Conservation (phyloP, 37 sponge, comb jelly and placozoan species). For the Bolinopsis microptera region DNA sequence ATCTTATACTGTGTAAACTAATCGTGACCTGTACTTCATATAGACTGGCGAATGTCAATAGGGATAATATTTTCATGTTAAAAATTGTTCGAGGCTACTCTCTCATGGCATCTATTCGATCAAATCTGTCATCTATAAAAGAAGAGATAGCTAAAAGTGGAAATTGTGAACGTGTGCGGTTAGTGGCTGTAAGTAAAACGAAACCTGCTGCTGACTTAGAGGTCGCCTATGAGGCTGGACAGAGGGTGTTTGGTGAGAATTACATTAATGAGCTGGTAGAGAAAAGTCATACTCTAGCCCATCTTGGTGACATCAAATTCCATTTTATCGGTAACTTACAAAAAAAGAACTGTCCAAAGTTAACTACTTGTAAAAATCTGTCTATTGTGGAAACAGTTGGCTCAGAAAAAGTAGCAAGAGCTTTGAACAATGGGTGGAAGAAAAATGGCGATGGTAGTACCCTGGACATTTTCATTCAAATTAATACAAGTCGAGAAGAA, state of each 20-base stretch:
- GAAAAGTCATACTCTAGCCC: background rate
- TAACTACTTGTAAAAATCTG: conserved; percentile 49
- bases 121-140: background rate
- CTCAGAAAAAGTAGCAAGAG: conserved; percentile 22
- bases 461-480: conserved; percentile 15
- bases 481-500: conserved; percentile 26
- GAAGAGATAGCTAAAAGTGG: background rate
- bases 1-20: no score
- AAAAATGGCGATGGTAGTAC: background rate
- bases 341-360: conserved; percentile 57
- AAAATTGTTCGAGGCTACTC: background rate
- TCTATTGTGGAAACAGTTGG: conserved; percentile 47
- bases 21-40: no score
- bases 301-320: conserved; percentile 37
- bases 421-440: conserved; percentile 48
- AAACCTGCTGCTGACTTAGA: conserved; percentile 51
- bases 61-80: no score
- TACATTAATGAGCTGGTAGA: conserved; percentile 62
- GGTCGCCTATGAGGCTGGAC: conserved; percentile 43
- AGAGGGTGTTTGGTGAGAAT: conserved; percentile 61
- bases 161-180: background rate
- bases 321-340: conserved; percentile 62
- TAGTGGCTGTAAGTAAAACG: conserved; percentile 48
- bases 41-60: no score
- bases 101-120: conserved; percentile 47